Conservation (phyloP, 2,113 vertebrate species). For the Monopterus albus region DNA sequence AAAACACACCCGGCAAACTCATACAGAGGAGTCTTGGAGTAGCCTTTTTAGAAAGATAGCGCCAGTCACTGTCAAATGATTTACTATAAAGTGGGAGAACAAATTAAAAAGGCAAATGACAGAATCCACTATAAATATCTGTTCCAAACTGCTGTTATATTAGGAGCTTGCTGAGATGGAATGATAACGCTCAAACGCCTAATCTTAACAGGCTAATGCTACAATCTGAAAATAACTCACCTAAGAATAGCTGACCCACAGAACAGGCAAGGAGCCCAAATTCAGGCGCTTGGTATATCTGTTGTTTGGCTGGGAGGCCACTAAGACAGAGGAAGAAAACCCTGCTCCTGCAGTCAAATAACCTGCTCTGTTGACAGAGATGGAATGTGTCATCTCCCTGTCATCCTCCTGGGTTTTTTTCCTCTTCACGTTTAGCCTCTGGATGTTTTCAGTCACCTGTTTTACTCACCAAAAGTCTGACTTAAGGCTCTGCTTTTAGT, state of each 20-base stretch:
- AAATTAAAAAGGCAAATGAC: conserved; percentile 91
- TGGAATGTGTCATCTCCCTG: conserved; percentile 62
- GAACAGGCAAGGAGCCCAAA: conserved; percentile 89
- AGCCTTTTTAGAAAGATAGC: conserved; percentile 31
- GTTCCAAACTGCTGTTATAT: conserved; percentile 94
- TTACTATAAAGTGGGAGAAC: conserved; percentile 75
- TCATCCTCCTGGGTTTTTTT: conserved; percentile 42
- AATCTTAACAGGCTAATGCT: conserved; percentile 98
- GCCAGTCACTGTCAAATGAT: conserved; percentile 60
- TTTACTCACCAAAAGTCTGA: conserved; percentile 21
- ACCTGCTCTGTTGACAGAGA: conserved; percentile 61
- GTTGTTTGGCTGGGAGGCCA: conserved; percentile 73
- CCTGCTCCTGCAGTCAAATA: conserved; percentile 43
- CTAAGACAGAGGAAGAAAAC: conserved; percentile 30
- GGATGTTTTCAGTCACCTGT: conserved; percentile 15
- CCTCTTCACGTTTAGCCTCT: conserved; percentile 49
- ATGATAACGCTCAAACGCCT: conserved; percentile 96
- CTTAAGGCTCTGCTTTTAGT: background rate
- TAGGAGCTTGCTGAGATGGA: conserved; percentile 93
- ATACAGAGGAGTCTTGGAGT: conserved; percentile 8
- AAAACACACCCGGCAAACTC: conserved; percentile 19
- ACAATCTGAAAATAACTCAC: conserved; percentile 96
- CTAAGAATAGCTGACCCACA: conserved; percentile 99
- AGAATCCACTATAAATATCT: conserved; percentile 94
- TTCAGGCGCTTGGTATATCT: conserved; percentile 63